phyloP scores from a whole-genome alignment of 2,113 vertebrate genomes.

The Amblyopsis rosae region DNA sequence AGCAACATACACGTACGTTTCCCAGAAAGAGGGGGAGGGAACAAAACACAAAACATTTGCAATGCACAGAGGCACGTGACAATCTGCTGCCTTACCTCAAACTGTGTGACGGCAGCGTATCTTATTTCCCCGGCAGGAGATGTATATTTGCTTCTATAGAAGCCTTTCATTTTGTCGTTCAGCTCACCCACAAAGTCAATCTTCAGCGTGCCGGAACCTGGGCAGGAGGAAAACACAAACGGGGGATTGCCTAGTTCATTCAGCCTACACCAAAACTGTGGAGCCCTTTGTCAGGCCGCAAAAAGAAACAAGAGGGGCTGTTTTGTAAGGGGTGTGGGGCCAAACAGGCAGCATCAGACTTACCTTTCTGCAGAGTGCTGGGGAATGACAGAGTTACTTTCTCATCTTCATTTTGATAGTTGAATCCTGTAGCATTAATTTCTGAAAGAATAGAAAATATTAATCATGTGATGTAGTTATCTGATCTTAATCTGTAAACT shows the following conservation, averaged over 20 bases:
- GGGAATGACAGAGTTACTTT: slow-evolving; percentile 98
- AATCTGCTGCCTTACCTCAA: slow-evolving; percentile 83
- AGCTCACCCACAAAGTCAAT: slow-evolving; percentile 97
- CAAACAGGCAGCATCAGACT: background rate
- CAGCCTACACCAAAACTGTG: background rate
- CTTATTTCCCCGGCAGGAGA: slow-evolving; percentile 85
- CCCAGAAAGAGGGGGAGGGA: background rate
- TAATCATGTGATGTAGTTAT: background rate
- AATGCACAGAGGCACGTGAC: background rate
- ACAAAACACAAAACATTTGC: background rate
- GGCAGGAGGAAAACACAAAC: slow-evolving; percentile 9
- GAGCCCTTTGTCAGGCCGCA: slow-evolving; percentile 6
- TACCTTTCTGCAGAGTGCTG: slow-evolving; percentile 91
- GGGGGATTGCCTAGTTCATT: slow-evolving; percentile 2
- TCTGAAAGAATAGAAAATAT: slow-evolving; percentile 71
- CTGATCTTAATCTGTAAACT: background rate
- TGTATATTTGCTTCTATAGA: slow-evolving; percentile 95
- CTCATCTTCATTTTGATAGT: slow-evolving; percentile 98
- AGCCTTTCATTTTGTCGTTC: slow-evolving; percentile 99
- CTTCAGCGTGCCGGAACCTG: slow-evolving; percentile 90
- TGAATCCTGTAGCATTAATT: slow-evolving; percentile 97
- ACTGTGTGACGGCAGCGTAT: slow-evolving; percentile 97
- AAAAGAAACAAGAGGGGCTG: background rate
- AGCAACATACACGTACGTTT: slow-evolving; percentile 9
- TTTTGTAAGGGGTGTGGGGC: background rate